Evolutionary conservation across 1,140 invertebrate genomes (phyloP).

Genomic region (Sinonovacula constricta): DNA sequence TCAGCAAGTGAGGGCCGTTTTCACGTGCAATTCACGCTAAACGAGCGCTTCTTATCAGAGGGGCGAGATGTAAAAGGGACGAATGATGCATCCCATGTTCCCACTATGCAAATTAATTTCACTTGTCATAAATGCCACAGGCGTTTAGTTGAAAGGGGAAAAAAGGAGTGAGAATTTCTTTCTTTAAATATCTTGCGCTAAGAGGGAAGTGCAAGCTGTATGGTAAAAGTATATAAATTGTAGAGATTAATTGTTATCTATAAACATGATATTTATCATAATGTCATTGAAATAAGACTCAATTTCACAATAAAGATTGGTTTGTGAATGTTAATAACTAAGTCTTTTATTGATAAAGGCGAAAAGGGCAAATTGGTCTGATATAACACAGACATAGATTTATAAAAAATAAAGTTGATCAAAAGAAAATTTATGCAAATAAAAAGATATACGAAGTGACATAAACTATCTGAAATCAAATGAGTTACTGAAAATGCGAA

Average conservation of each 20-base stretch:
- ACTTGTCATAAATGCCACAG: neutral
- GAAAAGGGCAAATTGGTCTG: too few species aligned
- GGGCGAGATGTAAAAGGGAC: neutral
- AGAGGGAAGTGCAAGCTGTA: neutral
- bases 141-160: neutral
- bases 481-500: too few species aligned
- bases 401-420: too few species aligned
- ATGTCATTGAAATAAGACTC: neutral
- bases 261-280: neutral
- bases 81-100: neutral
- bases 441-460: too few species aligned
- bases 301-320: neutral
- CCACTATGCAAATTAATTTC: neutral
- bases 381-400: too few species aligned
- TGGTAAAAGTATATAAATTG: neutral
- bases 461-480: too few species aligned
- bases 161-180: neutral
- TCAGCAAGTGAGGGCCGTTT: neutral
- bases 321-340: too few species aligned
- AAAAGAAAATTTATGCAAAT: too few species aligned
- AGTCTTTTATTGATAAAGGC: too few species aligned
- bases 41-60: neutral
- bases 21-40: neutral
- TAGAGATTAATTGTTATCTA: neutral
- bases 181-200: neutral